Evolutionary conservation across 2,113 vertebrate species (phyloP), one percentile per base, ranked within the genome.

Genomic region (Mesocricetus auratus): DNA sequence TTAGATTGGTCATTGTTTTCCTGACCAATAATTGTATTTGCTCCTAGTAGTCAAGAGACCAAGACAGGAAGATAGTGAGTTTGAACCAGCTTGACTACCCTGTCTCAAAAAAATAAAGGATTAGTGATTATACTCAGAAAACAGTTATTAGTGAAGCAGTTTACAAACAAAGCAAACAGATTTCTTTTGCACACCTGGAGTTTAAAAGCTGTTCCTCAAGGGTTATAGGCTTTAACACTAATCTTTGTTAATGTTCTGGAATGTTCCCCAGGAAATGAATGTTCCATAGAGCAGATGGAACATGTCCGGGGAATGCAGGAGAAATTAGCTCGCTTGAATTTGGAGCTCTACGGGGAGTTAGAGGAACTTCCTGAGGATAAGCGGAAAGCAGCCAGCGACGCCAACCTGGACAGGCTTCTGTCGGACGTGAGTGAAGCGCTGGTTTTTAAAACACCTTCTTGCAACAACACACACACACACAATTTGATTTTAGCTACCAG

Each of bases 211-310:
- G 75, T 93, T 78, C 56, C 47, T 91, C 10, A 29, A 53, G 86
- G 24, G 31, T 68, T 86, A 9, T 86, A 91, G 45, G 50, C 93
- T 97, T 94, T 79, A 93, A 31, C 45, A 53, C 69, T 96, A 77
- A 91, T 94, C 81, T 95, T 94, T 86, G 93, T 83, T 92, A 94
- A 91, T 90, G 47, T 94, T 95, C 82, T 96, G 90, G 58, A 97
- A 92, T 88, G 39, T 97, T 97, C 75, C 58, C 42, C 97, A 99
- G 99, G 99, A 86, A 99, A 99, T 8, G 99, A 99, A 94, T 99
- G 99, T 98, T 99, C 99, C 90, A 99, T 99, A 47, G 99, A 98
- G 83, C 99, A 99, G 98, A 99, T 99, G 99, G 99, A 99, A 95
- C 99, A 99, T 0, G 99, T 99, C 56, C 98, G 99, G 56, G 99